phyloP scores from a whole-genome alignment of 2,888 invertebrate genomes.

The Cephalotes varians region DNA sequence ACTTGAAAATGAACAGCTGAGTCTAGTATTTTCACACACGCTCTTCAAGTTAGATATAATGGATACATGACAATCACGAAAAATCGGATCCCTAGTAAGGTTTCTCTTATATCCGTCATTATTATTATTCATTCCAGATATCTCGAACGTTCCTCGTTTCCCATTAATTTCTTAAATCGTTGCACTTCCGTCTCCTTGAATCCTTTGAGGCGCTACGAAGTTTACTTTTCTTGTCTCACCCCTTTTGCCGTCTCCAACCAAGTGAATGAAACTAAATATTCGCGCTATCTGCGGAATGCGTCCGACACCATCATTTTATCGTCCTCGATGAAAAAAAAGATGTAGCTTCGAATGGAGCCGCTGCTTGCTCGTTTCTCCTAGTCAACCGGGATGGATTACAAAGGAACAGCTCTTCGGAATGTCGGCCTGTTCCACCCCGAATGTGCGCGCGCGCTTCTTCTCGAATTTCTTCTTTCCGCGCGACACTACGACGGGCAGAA shows the following conservation, averaged over 20 bases:
- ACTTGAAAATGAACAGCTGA: constrained; percentile 40
- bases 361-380: constrained; percentile 55
- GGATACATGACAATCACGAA: background rate
- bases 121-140: background rate
- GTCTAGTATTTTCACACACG: constrained; percentile 3
- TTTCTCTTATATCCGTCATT: background rate
- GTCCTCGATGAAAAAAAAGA: constrained; percentile 53
- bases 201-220: background rate
- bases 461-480: constrained; percentile 63
- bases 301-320: constrained; percentile 54
- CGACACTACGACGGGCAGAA: constrained; percentile 40
- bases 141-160: background rate
- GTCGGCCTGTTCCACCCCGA: constrained; percentile 48
- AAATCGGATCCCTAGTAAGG: background rate
- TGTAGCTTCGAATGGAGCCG: constrained; percentile 56
- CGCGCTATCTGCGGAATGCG: constrained; percentile 58
- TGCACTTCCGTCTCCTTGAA: background rate
- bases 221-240: constrained; percentile 14
- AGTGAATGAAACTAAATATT: constrained; percentile 29
- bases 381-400: constrained; percentile 69
- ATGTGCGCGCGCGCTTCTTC: constrained; percentile 50
- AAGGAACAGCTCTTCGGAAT: constrained; percentile 69
- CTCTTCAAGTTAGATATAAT: constrained; percentile 17
- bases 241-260: background rate
- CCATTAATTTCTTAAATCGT: background rate